phyloP scores from a whole-genome alignment of 2,888 invertebrate species.

The Hydroisotoma schaefferi region DNA sequence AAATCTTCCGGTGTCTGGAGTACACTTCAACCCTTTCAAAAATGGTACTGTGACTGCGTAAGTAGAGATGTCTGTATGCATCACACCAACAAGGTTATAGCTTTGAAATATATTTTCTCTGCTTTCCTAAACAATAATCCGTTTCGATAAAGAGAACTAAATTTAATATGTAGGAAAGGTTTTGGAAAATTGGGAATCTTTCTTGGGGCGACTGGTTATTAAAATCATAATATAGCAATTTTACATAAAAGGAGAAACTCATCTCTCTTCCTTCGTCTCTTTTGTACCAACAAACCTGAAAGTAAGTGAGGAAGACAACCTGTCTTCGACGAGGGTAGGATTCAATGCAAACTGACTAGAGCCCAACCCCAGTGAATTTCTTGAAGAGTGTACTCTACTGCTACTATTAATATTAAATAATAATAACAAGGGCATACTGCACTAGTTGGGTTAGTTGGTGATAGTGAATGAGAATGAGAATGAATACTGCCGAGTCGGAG shows the following conservation, averaged over 20 bases:
- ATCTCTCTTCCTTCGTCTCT: conserved; percentile 6
- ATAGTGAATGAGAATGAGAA: background rate
- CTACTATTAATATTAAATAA: too few species aligned
- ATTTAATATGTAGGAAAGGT: conserved; percentile 10
- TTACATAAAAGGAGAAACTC: conserved; percentile 30
- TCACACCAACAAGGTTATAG: too few species aligned
- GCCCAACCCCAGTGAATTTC: background rate
- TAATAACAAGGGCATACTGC: background rate
- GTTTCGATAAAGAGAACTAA: conserved; percentile 7
- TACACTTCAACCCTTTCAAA: too few species aligned
- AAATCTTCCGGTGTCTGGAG: too few species aligned
- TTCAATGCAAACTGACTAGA: too few species aligned
- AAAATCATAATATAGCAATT: conserved; percentile 35
- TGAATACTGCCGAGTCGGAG: background rate
- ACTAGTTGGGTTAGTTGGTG: background rate
- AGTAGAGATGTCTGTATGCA: too few species aligned
- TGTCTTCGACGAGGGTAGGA: conserved; percentile 7
- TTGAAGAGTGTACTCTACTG: background rate
- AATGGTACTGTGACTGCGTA: too few species aligned
- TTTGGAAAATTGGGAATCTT: conserved; percentile 35
- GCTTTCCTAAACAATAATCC: too few species aligned
- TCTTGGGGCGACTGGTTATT: conserved; percentile 33
- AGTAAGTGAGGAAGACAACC: conserved; percentile 4
- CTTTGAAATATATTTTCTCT: too few species aligned
- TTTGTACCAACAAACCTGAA: background rate